Conservation (phyloP, 2,797 vertebrate genomes). For the Semaprochilodus insignis region DNA sequence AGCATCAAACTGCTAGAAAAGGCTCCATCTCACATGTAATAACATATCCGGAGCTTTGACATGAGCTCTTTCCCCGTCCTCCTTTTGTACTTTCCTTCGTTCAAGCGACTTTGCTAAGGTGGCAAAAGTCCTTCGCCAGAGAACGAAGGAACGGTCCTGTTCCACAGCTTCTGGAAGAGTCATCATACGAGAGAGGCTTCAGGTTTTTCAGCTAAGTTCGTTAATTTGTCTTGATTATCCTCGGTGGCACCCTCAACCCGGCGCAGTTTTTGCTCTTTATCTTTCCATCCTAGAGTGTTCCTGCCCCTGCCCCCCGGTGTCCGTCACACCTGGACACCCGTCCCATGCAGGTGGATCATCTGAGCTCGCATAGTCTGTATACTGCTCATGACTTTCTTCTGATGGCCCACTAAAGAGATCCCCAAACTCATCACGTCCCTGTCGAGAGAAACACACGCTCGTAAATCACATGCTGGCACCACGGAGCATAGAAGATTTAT, state of each 20-base stretch:
- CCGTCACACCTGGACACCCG: slow-evolving; percentile 96
- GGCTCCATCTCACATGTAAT: slow-evolving; percentile 68
- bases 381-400: slow-evolving; percentile 99
- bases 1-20: slow-evolving; percentile 64
- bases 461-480: slow-evolving; percentile 63
- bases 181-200: slow-evolving; percentile 56
- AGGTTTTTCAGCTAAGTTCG: slow-evolving; percentile 51
- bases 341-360: slow-evolving; percentile 97
- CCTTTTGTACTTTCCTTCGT: slow-evolving; percentile 44
- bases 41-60: slow-evolving; percentile 68
- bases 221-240: slow-evolving; percentile 57
- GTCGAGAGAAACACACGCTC: slow-evolving; percentile 64
- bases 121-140: slow-evolving; percentile 65
- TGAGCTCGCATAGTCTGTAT: slow-evolving; percentile 99
- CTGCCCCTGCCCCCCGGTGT: slow-evolving; percentile 71
- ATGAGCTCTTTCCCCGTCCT: slow-evolving; percentile 62
- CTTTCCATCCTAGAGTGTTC: slow-evolving; percentile 68
- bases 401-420: slow-evolving; percentile 97
- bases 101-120: slow-evolving; percentile 17
- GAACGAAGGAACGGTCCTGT: slow-evolving; percentile 75
- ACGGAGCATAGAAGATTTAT: slow-evolving; percentile 57
- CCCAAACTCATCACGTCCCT: slow-evolving; percentile 99
- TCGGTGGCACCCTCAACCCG: slow-evolving; percentile 68
- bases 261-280: slow-evolving; percentile 61
- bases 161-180: slow-evolving; percentile 71